These are phyloP conservation scores for Chaetops frenatus DNA, from an alignment of 2,113 vertebrate genomes.

Conservation along the genomic window DNA sequence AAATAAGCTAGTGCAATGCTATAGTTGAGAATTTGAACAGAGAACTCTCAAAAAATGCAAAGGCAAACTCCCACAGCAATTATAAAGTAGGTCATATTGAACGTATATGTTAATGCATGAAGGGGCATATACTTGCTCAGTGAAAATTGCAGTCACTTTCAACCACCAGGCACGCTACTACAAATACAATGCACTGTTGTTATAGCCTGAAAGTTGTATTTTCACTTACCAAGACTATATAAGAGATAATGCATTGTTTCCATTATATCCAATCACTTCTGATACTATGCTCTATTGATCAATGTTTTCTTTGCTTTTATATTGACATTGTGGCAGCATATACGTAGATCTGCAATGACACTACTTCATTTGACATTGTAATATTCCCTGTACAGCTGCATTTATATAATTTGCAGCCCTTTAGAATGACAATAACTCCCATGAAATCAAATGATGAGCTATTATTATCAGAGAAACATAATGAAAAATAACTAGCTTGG, in stretches of 20 bases:
- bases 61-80: slow-evolving; percentile 57
- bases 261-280: slow-evolving; percentile 36
- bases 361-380: slow-evolving; percentile 47
- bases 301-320: slow-evolving; percentile 12
- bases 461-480: slow-evolving; percentile 27
- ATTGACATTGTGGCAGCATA: slow-evolving; percentile 1
- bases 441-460: slow-evolving; percentile 44
- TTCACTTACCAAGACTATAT: slow-evolving; percentile 28
- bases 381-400: slow-evolving; percentile 38
- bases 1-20: slow-evolving; percentile 30
- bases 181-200: not conserved
- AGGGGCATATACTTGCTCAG: not conserved
- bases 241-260: slow-evolving; percentile 34
- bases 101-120: not conserved
- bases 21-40: slow-evolving; percentile 8
- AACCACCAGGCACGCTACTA: not conserved
- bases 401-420: slow-evolving; percentile 44
- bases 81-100: slow-evolving; percentile 54
- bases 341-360: not conserved
- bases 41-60: slow-evolving; percentile 44
- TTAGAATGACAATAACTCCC: slow-evolving; percentile 39
- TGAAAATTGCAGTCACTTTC: not conserved
- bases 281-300: slow-evolving; percentile 33
- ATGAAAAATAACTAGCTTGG: slow-evolving; percentile 32
- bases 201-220: not conserved